Percentiles rank a stretch among this genome's conserved stretches.
phyloP scores from a whole-genome alignment of 2,888 invertebrate genomes.

The Calameuta idolon region DNA sequence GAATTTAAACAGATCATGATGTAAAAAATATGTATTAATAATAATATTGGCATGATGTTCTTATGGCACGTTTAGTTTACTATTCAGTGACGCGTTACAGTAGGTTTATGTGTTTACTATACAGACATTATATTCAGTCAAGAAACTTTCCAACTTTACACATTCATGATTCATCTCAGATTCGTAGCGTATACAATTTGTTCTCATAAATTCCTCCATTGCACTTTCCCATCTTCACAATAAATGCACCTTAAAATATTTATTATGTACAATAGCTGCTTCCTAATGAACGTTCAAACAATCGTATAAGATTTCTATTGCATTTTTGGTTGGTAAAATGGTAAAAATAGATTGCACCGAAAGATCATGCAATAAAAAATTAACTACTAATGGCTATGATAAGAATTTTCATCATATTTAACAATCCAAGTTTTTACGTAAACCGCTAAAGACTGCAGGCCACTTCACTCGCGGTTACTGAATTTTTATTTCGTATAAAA shows the following conservation, averaged over 20 bases:
- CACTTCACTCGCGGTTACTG: slow-evolving; percentile 13
- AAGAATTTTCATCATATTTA: slow-evolving; percentile 21
- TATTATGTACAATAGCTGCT: slow-evolving; percentile 57
- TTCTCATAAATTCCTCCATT: slow-evolving; percentile 54
- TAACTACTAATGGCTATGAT: slow-evolving; percentile 23
- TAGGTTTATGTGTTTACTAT: slow-evolving; percentile 45
- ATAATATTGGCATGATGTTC: slow-evolving; percentile 66
- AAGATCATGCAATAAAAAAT: slow-evolving; percentile 33
- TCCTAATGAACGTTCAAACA: slow-evolving; percentile 40
- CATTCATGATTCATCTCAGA: slow-evolving; percentile 26
- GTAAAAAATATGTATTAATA: slow-evolving; percentile 61
- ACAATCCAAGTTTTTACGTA: slow-evolving; percentile 23
- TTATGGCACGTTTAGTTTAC: slow-evolving; percentile 65
- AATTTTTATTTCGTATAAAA: slow-evolving; percentile 11
- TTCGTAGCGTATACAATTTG: slow-evolving; percentile 13
- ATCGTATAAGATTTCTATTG: slow-evolving; percentile 38
- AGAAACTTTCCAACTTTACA: slow-evolving; percentile 34
- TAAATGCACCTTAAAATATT: slow-evolving; percentile 63
- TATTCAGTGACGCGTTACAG: slow-evolving; percentile 55
- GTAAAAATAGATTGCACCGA: slow-evolving; percentile 48
- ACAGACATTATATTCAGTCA: slow-evolving; percentile 50
- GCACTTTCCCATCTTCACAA: slow-evolving; percentile 65
- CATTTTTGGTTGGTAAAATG: slow-evolving; percentile 43
- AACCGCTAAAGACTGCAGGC: slow-evolving; percentile 12
- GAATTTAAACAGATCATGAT: slow-evolving; percentile 51